A percentile compares a stretch with the other conserved stretches of the same genome.
Conservation (phyloP, 2,888 invertebrate genomes). For the Acrobeloides nanus region DNA sequence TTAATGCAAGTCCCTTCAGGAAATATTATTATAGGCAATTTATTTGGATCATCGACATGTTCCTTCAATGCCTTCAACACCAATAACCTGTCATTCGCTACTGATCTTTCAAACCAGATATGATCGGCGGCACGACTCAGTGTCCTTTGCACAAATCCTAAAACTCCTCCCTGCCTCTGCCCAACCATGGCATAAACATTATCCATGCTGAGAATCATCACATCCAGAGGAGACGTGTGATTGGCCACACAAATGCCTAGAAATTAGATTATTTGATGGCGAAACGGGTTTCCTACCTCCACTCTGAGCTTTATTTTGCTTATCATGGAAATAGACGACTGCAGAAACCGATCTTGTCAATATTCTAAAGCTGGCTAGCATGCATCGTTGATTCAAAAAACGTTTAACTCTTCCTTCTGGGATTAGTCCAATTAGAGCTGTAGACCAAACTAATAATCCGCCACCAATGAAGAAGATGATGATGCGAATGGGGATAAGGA, state of each 20-base stretch:
- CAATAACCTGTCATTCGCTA: conserved; percentile 81
- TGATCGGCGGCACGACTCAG: conserved; percentile 87
- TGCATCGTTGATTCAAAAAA: no score
- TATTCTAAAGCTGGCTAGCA: conserved; percentile 71
- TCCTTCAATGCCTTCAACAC: conserved; percentile 74
- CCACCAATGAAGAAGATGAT: conserved; percentile 53
- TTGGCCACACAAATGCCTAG: conserved; percentile 91
- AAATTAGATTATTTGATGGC: no score
- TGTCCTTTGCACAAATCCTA: conserved; percentile 79
- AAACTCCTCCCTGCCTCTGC: conserved; percentile 85
- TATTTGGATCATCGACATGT: conserved; percentile 82
- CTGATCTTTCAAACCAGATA: conserved; percentile 96
- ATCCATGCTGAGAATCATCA: conserved; percentile 75
- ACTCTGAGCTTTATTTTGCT: conserved; percentile 1
- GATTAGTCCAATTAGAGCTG: conserved; percentile 65
- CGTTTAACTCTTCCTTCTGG: conserved; percentile 61
- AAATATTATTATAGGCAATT: conserved; percentile 93
- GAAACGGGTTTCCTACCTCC: no score
- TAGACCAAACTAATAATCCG: conserved; percentile 65
- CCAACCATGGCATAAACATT: conserved; percentile 89
- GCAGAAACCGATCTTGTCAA: conserved; percentile 70
- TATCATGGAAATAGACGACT: conserved; percentile 59
- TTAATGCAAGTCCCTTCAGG: conserved; percentile 99
- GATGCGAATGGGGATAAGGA: conserved; percentile 71
- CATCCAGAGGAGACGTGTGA: conserved; percentile 88